Percentiles rank a stretch among this genome's conserved stretches.
These are phyloP conservation scores for Trinectes maculatus DNA, from an alignment of 2,113 vertebrate species.

Conservation along the genomic window DNA sequence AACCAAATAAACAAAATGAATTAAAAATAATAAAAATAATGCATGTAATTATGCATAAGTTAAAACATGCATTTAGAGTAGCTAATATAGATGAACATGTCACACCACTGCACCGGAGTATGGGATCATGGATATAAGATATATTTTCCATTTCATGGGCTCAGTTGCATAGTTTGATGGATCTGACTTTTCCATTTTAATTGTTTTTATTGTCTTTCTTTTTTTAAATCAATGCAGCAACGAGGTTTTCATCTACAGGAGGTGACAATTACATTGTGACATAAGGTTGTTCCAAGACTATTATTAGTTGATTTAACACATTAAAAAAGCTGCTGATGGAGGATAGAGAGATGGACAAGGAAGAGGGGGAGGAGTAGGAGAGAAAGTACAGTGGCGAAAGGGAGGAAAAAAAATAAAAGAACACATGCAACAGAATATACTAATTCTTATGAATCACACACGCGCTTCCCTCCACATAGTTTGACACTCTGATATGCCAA, in stretches of 20 bases:
- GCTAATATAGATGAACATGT: too few relatives aligned
- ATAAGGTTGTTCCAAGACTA: not conserved
- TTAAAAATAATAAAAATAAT: too few relatives aligned
- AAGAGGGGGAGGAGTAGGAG: not conserved
- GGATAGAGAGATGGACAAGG: not conserved
- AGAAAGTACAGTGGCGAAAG: not conserved
- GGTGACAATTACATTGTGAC: not conserved
- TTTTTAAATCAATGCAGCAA: not conserved
- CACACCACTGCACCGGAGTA: too few relatives aligned
- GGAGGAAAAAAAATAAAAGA: not conserved
- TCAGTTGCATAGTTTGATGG: too few relatives aligned
- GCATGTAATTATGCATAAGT: too few relatives aligned
- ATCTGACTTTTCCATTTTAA: too few relatives aligned
- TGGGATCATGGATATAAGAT: too few relatives aligned
- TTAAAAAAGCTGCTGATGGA: not conserved
- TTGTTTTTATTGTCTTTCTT: not conserved
- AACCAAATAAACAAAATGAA: too few relatives aligned
- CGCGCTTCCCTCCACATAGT: conserved; percentile 9
- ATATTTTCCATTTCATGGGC: too few relatives aligned
- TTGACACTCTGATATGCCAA: conserved; percentile 55
- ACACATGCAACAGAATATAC: not conserved
- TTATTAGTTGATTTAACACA: conserved; percentile 2
- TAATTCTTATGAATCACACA: not conserved
- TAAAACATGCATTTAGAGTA: too few relatives aligned
- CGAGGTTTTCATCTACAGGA: not conserved